Percentiles rank a stretch among this genome's conserved stretches.
Conservation (phyloP, 2,888 invertebrate species). For the Troilus luridus region DNA sequence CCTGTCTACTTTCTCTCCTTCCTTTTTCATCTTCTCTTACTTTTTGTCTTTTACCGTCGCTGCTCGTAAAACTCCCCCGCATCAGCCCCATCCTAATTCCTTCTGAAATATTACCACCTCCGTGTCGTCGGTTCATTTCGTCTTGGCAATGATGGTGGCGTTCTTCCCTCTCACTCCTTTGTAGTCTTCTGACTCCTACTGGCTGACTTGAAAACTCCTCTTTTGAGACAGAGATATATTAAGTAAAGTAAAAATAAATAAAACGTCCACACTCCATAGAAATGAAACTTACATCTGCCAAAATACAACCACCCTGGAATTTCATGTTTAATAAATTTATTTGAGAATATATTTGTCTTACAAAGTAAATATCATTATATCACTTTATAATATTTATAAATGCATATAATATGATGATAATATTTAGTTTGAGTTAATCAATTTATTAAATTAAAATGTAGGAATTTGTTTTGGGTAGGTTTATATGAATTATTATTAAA, state of each 20-base stretch:
- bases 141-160: neutral
- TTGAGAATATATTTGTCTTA: too few species aligned
- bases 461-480: too few species aligned
- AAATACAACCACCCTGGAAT: too few species aligned
- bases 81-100: slow-evolving; percentile 52
- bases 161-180: neutral
- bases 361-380: too few species aligned
- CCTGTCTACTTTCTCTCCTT: slow-evolving; percentile 53
- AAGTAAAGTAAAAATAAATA: neutral
- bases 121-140: slow-evolving; percentile 39
- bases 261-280: neutral
- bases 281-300: too few species aligned
- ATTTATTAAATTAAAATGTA: too few species aligned
- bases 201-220: neutral
- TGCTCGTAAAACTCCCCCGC: slow-evolving; percentile 52
- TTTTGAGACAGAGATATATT: neutral
- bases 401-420: too few species aligned
- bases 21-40: slow-evolving; percentile 58
- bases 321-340: too few species aligned
- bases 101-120: slow-evolving; percentile 49
- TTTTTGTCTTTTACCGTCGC: slow-evolving; percentile 50
- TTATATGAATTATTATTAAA: too few species aligned
- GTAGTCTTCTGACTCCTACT: neutral
- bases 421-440: too few species aligned
- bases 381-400: too few species aligned